Evolutionary conservation across 2,888 invertebrate species (phyloP).

Genomic region (Dascillus cervinus): DNA sequence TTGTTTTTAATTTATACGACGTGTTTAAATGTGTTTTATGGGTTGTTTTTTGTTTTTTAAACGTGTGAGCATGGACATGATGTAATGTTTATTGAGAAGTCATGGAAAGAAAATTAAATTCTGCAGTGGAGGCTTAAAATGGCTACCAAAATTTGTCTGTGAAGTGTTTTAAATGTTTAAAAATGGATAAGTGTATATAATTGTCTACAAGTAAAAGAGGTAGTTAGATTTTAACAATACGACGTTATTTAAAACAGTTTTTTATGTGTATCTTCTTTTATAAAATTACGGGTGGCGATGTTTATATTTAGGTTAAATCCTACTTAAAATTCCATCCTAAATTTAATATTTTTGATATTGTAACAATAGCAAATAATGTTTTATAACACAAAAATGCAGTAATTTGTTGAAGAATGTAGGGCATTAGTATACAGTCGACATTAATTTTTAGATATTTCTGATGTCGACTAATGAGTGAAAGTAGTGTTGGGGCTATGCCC

Average conservation of each 20-base stretch:
- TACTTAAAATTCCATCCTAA: neutral
- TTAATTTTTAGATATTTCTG: too few species aligned
- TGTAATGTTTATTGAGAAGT: too few species aligned
- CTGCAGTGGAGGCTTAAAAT: slow-evolving; percentile 44
- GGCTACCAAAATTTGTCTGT: slow-evolving; percentile 40
- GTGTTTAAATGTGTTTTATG: too few species aligned
- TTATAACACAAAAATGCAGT: too few species aligned
- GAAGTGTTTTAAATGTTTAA: slow-evolving; percentile 35
- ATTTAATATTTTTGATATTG: too few species aligned
- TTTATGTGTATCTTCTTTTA: slow-evolving; percentile 12
- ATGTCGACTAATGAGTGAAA: slow-evolving; percentile 38
- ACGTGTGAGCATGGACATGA: too few species aligned
- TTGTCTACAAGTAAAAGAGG: slow-evolving; percentile 11
- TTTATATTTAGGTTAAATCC: slow-evolving; percentile 39
- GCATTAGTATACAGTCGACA: too few species aligned
- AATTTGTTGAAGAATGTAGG: too few species aligned
- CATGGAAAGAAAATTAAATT: too few species aligned
- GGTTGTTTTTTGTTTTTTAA: neutral
- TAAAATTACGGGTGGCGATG: slow-evolving; percentile 8
- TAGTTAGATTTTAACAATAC: slow-evolving; percentile 11
- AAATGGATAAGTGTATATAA: slow-evolving; percentile 10
- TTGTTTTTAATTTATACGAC: too few species aligned
- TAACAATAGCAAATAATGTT: too few species aligned
- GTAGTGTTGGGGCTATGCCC: slow-evolving; percentile 44
- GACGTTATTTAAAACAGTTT: slow-evolving; percentile 6